A percentile compares a stretch with the other conserved stretches of the same genome.
Conservation (phyloP, 2,113 vertebrate species). For the Microcebus murinus region DNA sequence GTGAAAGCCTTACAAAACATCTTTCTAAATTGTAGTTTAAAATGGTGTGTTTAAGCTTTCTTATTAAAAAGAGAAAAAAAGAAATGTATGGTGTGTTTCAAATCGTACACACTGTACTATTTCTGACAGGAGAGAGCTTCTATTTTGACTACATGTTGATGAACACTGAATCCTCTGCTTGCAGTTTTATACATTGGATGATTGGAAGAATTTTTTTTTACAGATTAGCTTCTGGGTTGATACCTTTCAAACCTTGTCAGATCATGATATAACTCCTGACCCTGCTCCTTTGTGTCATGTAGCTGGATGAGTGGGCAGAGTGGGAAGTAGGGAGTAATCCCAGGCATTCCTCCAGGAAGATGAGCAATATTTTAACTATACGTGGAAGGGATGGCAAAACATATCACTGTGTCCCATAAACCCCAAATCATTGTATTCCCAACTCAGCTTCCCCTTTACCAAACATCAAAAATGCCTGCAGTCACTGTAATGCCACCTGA, state of each 20-base stretch:
- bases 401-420: neutral
- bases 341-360: neutral
- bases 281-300: neutral
- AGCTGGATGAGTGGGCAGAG: neutral
- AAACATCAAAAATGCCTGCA: neutral
- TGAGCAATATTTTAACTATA: neutral
- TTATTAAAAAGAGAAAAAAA: conserved; percentile 1
- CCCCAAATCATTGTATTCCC: neutral
- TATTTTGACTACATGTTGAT: conserved; percentile 40
- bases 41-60: conserved; percentile 33
- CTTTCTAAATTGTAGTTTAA: conserved; percentile 54
- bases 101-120: neutral
- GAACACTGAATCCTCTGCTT: conserved; percentile 15
- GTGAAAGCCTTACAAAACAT: conserved; percentile 28
- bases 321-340: neutral
- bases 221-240: neutral
- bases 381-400: neutral
- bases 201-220: neutral
- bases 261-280: neutral
- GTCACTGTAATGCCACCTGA: neutral
- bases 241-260: conserved; percentile 30
- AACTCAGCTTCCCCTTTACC: neutral
- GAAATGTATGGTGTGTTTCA: neutral
- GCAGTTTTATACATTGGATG: conserved; percentile 1
- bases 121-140: conserved; percentile 8